These are phyloP conservation scores for Agonopterix alstromeriana DNA, from an alignment of 2,888 invertebrate genomes.

Conservation along the genomic window DNA sequence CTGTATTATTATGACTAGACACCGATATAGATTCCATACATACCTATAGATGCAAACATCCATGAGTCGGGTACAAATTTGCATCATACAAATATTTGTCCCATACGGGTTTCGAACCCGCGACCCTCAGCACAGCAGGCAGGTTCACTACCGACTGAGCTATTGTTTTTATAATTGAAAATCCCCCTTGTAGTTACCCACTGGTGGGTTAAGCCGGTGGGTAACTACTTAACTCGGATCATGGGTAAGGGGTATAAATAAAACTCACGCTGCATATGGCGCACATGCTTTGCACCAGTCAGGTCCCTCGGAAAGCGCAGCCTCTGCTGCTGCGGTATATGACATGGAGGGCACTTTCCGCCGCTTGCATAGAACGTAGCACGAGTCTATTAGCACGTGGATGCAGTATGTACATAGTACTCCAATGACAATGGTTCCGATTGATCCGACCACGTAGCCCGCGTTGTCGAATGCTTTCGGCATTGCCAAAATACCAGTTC, in stretches of 20 bases:
- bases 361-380: conserved; percentile 79
- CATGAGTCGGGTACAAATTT: no score
- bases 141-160: no score
- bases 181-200: no score
- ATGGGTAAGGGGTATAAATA: background rate
- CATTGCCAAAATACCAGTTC: conserved; percentile 95
- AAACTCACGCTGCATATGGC: conserved; percentile 80
- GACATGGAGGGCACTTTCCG: conserved; percentile 80
- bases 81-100: no score
- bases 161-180: no score
- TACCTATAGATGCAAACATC: no score
- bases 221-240: no score
- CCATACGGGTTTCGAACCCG: no score
- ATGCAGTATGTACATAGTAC: conserved; percentile 95
- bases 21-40: no score
- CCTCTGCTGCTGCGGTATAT: conserved; percentile 89
- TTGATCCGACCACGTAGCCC: conserved; percentile 86
- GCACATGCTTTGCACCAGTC: conserved; percentile 78
- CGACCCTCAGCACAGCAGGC: no score
- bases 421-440: conserved; percentile 90
- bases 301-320: conserved; percentile 87
- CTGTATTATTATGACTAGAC: no score
- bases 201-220: no score
- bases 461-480: conserved; percentile 90
- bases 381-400: conserved; percentile 86